Base-by-base conservation (phyloP, 2,113 vertebrate genomes). In the Hyperoodon ampullatus region DNA sequence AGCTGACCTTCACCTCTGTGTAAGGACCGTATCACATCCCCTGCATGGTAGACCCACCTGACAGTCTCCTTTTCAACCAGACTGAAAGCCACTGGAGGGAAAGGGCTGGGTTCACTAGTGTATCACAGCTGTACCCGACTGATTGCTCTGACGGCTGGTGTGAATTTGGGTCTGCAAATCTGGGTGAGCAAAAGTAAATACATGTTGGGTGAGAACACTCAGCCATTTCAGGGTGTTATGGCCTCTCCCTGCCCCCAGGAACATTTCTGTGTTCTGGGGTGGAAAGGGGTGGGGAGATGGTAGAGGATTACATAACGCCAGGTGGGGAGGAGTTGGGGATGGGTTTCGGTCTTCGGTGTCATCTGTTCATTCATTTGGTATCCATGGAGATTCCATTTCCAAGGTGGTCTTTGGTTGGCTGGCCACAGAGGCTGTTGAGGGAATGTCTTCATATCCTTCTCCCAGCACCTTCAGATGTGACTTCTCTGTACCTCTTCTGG, bases 41-140 rank as follows among this genome's bases (percentile, higher is more conserved):
- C 7, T 28, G 6, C 11, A 1, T 11, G 2, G 15, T 26, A 39
- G 26, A 50, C 11, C 35, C 18, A 26, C 33, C 6, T 16, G 66
- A 44, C 0, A 3, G 60, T n/a, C 70, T 61, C 26, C 50, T 75
- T 42, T 30, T 77, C 10, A 21, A 21, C 11, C 26, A 44, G 33
- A 21, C 15, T 9, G 24, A 23, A 60, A 16, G 68, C 30, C 8
- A 9, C 26, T 3, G 12, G 14, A 35, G 10, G 44, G 90, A 39
- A 53, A 44, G 13, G 53, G 8, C 14, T 2, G 75, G 11, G 60
- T 26, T 61, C 8, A 21, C 8, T 3, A 24, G 60, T 24, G 24
- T 33, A 11, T 74, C 26, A 42, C 9, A 0, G 1, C 30, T 28
- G 16, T 4, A 5, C 47, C 35, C 0, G 6, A 3, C 3, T 2